A percentile compares a stretch with the other conserved stretches of the same genome.
Conservation (phyloP, 2,888 invertebrate species). For the Ornithoptera priamus region DNA sequence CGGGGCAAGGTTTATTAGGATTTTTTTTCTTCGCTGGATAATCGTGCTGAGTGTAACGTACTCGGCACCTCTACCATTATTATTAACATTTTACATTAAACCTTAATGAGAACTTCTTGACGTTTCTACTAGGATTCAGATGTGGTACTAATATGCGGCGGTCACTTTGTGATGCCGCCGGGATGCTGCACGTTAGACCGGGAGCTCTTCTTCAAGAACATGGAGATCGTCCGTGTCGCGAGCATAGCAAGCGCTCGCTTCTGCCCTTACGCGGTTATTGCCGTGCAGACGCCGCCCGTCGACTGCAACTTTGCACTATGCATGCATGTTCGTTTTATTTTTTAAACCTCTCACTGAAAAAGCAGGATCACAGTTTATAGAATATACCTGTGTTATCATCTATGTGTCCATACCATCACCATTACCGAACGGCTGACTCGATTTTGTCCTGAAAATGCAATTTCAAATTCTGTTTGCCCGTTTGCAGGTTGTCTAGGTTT, state of each 20-base stretch:
- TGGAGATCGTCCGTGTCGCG: slow-evolving; percentile 59
- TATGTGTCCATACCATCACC: too few relatives aligned
- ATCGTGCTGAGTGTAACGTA: too few relatives aligned
- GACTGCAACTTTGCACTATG: slow-evolving; percentile 66
- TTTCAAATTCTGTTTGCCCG: too few relatives aligned
- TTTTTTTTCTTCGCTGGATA: too few relatives aligned
- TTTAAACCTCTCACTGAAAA: neutral
- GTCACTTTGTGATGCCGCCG: slow-evolving; percentile 55
- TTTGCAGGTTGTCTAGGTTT: too few relatives aligned
- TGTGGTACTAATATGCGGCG: slow-evolving; percentile 70
- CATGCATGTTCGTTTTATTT: slow-evolving; percentile 51
- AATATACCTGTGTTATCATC: neutral
- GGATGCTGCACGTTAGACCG: slow-evolving; percentile 58
- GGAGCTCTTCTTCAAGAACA: slow-evolving; percentile 64
- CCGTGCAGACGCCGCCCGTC: slow-evolving; percentile 68
- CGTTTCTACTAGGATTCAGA: slow-evolving; percentile 53
- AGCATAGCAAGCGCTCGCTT: slow-evolving; percentile 59
- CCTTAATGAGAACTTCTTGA: neutral
- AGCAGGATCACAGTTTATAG: neutral
- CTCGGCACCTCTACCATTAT: too few relatives aligned
- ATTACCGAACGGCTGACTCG: too few relatives aligned
- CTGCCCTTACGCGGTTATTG: slow-evolving; percentile 63
- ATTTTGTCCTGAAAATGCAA: too few relatives aligned
- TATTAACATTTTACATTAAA: too few relatives aligned
- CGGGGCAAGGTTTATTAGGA: too few relatives aligned